Evolutionary conservation across 1,140 invertebrate genomes (phyloP).

Genomic region (Drepana arcuata): DNA sequence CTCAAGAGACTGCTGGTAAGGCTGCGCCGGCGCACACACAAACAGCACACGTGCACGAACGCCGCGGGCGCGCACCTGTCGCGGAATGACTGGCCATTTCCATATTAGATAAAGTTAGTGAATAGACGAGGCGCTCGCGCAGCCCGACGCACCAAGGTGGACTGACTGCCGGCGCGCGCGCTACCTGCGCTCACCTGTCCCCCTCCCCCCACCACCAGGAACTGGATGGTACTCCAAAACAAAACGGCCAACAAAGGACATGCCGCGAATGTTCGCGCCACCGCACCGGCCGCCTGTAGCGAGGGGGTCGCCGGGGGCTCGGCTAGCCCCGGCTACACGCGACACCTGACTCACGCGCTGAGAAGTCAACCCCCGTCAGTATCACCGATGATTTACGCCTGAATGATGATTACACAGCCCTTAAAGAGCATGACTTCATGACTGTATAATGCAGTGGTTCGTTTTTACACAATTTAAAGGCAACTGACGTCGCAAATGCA

Average conservation of each 20-base stretch:
- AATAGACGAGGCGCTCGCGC: slow-evolving; percentile 53
- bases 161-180: slow-evolving; percentile 52
- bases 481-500: slow-evolving; percentile 27
- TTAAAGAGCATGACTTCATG: background rate
- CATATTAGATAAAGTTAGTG: slow-evolving; percentile 51
- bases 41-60: slow-evolving; percentile 67
- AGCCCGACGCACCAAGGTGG: slow-evolving; percentile 47
- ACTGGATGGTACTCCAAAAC: slow-evolving; percentile 69
- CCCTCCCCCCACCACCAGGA: slow-evolving; percentile 56
- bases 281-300: slow-evolving; percentile 37
- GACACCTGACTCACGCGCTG: slow-evolving; percentile 57
- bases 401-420: slow-evolving; percentile 14
- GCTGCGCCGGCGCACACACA: slow-evolving; percentile 60
- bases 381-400: slow-evolving; percentile 38
- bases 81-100: slow-evolving; percentile 58
- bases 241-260: slow-evolving; percentile 69
- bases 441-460: background rate
- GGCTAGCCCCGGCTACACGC: slow-evolving; percentile 33
- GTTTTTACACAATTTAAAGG: no score
- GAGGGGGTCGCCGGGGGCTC: slow-evolving; percentile 39
- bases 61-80: slow-evolving; percentile 64
- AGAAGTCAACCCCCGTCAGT: slow-evolving; percentile 21
- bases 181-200: slow-evolving; percentile 63
- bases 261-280: slow-evolving; percentile 64
- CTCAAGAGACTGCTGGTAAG: slow-evolving; percentile 29